A percentile compares a stretch with the other conserved stretches of the same genome.
Conservation (phyloP, 2,888 invertebrate species). For the Lamellibrachia columna region DNA sequence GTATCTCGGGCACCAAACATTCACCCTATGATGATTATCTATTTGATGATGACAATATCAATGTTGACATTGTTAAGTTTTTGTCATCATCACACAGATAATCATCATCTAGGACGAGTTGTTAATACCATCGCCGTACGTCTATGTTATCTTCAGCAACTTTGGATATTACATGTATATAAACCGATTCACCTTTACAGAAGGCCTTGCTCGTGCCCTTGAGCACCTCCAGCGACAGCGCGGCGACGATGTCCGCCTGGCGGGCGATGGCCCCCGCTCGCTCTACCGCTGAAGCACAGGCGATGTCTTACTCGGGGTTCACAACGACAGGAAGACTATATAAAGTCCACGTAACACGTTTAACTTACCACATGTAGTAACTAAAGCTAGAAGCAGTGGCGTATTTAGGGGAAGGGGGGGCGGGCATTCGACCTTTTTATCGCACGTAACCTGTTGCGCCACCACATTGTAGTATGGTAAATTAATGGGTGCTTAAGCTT, state of each 20-base stretch:
- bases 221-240: slow-evolving; percentile 74
- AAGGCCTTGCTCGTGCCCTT: slow-evolving; percentile 75
- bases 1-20: too few species aligned
- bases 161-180: background rate
- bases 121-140: background rate
- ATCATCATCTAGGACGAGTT: background rate
- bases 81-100: background rate
- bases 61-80: background rate
- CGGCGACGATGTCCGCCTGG: slow-evolving; percentile 75
- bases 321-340: too few species aligned
- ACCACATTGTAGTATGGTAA: too few species aligned
- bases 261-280: slow-evolving; percentile 71
- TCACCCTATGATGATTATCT: too few species aligned
- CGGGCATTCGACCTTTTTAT: too few species aligned
- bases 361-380: too few species aligned
- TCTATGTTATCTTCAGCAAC: background rate
- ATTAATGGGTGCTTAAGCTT: too few species aligned
- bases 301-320: background rate
- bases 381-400: too few species aligned
- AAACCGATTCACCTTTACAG: slow-evolving; percentile 68
- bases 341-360: too few species aligned
- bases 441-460: too few species aligned
- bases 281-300: slow-evolving; percentile 69
- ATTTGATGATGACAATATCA: background rate
- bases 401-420: too few species aligned